Percentiles rank a stretch among this genome's conserved stretches.
Conservation (phyloP, 1,140 invertebrate species). For the Aphelinus certus region DNA sequence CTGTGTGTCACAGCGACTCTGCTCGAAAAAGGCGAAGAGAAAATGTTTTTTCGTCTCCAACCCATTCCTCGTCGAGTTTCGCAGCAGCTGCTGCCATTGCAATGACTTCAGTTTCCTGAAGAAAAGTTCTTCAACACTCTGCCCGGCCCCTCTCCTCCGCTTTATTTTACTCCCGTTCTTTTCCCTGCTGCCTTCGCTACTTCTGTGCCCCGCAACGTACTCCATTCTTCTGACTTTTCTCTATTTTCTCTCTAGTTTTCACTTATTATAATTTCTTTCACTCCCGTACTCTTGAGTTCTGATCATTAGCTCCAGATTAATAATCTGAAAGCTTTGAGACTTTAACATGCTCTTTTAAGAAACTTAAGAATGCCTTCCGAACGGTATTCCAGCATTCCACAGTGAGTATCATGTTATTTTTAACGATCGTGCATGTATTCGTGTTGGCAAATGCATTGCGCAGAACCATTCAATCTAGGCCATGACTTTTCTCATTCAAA, state of each 20-base stretch:
- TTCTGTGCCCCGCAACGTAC: constrained; percentile 1
- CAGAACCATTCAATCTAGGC: no score
- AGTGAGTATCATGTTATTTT: no score
- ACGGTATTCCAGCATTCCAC: no score
- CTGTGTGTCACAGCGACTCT: not conserved
- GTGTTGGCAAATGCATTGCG: no score
- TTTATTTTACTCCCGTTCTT: not conserved
- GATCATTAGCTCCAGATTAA: not conserved
- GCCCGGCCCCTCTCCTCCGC: constrained; percentile 1
- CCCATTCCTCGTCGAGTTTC: not conserved
- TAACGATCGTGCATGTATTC: no score
- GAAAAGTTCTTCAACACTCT: constrained; percentile 13
- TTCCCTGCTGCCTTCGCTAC: not conserved
- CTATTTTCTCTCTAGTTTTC: not conserved
- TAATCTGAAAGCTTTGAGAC: not conserved
- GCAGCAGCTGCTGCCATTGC: not conserved
- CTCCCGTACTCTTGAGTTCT: not conserved
- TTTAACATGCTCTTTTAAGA: no score
- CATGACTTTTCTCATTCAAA: no score
- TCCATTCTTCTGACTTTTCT: not conserved
- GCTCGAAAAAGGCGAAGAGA: not conserved
- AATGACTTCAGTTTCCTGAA: constrained; percentile 9
- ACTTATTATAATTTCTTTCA: constrained; percentile 2
- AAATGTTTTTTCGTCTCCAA: constrained; percentile 1
- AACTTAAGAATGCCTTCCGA: no score